phyloP scores from a whole-genome alignment of 2,888 invertebrate species.

The Eristalis pertinax region DNA sequence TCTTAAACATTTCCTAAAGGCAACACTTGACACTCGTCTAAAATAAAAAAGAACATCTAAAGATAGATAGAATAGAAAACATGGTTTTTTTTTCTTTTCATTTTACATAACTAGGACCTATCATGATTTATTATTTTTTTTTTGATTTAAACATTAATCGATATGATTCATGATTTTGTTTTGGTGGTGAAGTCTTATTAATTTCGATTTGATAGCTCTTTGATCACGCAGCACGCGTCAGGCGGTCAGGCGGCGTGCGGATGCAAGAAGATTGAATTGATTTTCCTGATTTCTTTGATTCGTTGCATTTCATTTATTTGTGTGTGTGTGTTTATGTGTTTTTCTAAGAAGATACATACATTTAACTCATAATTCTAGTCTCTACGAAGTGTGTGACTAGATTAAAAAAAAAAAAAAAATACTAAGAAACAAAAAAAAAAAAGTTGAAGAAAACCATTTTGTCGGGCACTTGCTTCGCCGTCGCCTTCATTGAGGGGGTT shows the following conservation, averaged over 20 bases:
- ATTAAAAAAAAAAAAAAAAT: constrained; percentile 44
- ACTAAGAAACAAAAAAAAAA: constrained; percentile 32
- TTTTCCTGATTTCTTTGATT: constrained; percentile 48
- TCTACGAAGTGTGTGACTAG: constrained; percentile 60
- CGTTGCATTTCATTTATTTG: constrained; percentile 49
- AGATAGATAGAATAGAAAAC: background rate
- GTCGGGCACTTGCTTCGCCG: constrained; percentile 36
- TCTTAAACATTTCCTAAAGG: constrained; percentile 10
- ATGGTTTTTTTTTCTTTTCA: constrained; percentile 1
- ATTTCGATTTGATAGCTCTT: constrained; percentile 69
- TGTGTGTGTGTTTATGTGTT: background rate
- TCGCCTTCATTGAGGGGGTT: constrained; percentile 37
- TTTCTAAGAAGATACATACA: constrained; percentile 16
- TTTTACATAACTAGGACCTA: constrained; percentile 35
- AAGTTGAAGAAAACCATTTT: constrained; percentile 11
- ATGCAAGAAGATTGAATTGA: constrained; percentile 20
- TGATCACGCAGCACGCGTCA: constrained; percentile 27
- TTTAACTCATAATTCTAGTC: constrained; percentile 60
- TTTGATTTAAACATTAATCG: constrained; percentile 54
- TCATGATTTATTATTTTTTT: constrained; percentile 33
- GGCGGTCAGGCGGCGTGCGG: background rate
- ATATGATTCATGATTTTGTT: constrained; percentile 67
- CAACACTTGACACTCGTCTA: background rate
- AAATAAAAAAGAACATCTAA: constrained; percentile 13
- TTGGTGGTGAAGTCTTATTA: constrained; percentile 71